Percentiles rank a stretch among this genome's conserved stretches.
Conservation (phyloP, 2,113 vertebrate genomes). For the Bungarus multicinctus region DNA sequence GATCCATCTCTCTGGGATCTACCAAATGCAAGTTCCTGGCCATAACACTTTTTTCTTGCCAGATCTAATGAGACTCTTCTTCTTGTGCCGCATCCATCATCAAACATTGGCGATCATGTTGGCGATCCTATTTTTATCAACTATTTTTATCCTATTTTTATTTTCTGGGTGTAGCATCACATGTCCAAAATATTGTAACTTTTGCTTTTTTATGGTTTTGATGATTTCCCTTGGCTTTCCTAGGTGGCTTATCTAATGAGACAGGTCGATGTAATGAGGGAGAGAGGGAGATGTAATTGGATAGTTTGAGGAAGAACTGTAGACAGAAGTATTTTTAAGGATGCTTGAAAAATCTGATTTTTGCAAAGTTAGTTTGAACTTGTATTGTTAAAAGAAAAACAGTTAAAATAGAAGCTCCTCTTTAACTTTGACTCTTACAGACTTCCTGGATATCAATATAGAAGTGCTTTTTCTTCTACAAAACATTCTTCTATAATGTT, state of each 20-base stretch:
- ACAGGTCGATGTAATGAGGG: not conserved
- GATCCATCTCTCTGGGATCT: not conserved
- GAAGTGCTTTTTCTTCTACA: not conserved
- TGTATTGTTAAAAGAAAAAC: not conserved
- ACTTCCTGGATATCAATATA: not conserved
- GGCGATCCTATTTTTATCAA: too few species aligned
- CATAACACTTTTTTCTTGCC: not conserved
- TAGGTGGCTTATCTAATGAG: not conserved
- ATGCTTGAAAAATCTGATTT: not conserved
- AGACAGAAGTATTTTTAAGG: not conserved
- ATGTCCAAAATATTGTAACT: too few species aligned
- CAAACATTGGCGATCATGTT: too few species aligned
- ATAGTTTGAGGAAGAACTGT: not conserved
- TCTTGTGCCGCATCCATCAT: too few species aligned
- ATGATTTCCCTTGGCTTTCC: too few species aligned
- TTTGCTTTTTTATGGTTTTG: too few species aligned
- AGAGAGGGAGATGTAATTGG: not conserved
- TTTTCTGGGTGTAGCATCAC: too few species aligned
- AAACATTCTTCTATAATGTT: not conserved
- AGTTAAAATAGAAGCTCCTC: not conserved
- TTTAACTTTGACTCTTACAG: not conserved
- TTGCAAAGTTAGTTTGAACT: not conserved
- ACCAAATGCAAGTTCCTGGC: not conserved
- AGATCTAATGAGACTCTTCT: not conserved
- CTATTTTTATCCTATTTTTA: too few species aligned